Conservation (phyloP, 2,797 vertebrate species). For the Pangasius djambal region DNA sequence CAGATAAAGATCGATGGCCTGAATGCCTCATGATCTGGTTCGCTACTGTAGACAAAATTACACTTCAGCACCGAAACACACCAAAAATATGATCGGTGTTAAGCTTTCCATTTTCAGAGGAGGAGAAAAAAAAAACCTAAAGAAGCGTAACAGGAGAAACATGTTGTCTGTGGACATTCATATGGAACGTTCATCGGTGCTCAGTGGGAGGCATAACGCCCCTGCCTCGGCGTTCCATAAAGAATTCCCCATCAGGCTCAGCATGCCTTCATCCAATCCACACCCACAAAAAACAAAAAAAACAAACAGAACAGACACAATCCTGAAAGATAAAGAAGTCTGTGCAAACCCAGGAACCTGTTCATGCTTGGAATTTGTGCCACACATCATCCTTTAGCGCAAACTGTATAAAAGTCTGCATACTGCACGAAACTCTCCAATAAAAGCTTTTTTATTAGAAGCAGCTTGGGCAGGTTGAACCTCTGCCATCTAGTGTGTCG, state of each 20-base stretch:
- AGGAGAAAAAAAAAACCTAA: conserved; percentile 20
- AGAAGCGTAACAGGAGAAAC: conserved; percentile 38
- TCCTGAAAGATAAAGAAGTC: conserved; percentile 43
- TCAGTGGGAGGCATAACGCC: conserved; percentile 32
- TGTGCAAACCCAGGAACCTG: not conserved
- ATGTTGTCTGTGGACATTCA: conserved; percentile 34
- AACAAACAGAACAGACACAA: not conserved
- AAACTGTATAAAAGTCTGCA: conserved; percentile 3
- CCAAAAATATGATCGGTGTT: not conserved
- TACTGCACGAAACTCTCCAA: not conserved
- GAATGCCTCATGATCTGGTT: not conserved
- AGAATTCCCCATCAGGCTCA: conserved; percentile 36
- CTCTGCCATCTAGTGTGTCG: conserved; percentile 16
- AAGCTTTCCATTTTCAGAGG: conserved; percentile 28
- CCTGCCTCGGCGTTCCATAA: conserved; percentile 16
- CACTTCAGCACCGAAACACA: not conserved
- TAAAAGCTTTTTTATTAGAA: not conserved
- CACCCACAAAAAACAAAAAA: conserved; percentile 32
- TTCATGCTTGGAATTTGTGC: no score
- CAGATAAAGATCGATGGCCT: not conserved
- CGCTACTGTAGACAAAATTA: not conserved
- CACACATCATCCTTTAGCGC: not conserved
- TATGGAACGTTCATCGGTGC: conserved; percentile 15
- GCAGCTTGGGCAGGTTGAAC: conserved; percentile 29
- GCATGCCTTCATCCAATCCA: conserved; percentile 22